Conservation (phyloP, 2,113 vertebrate species). For the Dunckerocampus dactyliophorus region DNA sequence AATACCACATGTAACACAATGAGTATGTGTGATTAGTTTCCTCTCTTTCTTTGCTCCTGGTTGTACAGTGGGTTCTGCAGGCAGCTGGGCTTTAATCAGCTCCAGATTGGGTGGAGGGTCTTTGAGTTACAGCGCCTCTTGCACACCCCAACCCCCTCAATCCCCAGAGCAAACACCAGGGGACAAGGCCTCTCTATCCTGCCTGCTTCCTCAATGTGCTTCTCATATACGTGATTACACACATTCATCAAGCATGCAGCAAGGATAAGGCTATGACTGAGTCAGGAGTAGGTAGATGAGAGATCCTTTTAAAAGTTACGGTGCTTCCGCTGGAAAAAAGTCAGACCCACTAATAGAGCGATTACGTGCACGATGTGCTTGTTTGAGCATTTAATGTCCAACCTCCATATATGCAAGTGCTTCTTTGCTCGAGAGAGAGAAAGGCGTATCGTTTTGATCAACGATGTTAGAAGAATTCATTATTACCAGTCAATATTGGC, state of each 20-base stretch:
- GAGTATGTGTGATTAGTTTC: conserved; percentile 69
- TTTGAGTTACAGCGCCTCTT: conserved; percentile 39
- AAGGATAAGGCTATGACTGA: conserved; percentile 15
- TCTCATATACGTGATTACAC: conserved; percentile 60
- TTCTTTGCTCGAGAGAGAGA: too few relatives aligned
- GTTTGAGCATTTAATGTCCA: conserved; percentile 14
- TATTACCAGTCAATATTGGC: too few relatives aligned
- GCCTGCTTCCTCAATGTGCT: conserved; percentile 54
- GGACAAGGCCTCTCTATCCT: conserved; percentile 46
- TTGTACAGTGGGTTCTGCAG: conserved; percentile 62
- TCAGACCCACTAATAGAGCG: conserved; percentile 10
- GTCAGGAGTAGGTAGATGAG: conserved; percentile 27
- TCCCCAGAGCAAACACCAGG: conserved; percentile 43
- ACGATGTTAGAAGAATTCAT: too few relatives aligned
- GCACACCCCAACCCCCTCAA: neutral
- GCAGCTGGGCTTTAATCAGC: conserved; percentile 85
- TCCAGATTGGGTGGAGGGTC: conserved; percentile 78
- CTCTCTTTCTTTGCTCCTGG: conserved; percentile 65
- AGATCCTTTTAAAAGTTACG: conserved; percentile 25
- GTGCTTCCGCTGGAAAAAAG: conserved; percentile 11
- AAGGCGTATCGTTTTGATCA: too few relatives aligned
- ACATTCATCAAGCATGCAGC: conserved; percentile 51
- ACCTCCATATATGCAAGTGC: conserved; percentile 9
- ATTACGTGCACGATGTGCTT: conserved; percentile 13
- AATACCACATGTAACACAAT: conserved; percentile 68